A percentile compares a stretch with the other conserved stretches of the same genome.
Conservation (phyloP, 2,888 invertebrate genomes). For the Thera britannica region DNA sequence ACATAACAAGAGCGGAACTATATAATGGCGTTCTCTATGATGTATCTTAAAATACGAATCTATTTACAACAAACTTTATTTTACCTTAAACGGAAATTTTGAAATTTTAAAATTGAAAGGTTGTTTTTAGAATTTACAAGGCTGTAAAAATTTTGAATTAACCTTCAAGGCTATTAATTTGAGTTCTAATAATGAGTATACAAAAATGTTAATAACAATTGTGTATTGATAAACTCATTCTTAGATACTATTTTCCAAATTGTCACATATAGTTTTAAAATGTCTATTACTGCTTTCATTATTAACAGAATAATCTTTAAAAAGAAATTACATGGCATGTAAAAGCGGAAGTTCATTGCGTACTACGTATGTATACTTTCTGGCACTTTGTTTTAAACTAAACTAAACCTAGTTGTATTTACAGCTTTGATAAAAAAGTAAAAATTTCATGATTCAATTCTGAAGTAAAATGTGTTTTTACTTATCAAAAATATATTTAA, state of each 20-base stretch:
- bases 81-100: conserved; percentile 30
- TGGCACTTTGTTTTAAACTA: conserved; percentile 77
- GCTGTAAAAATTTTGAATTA: not conserved
- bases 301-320: not conserved
- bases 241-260: not conserved
- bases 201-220: no score
- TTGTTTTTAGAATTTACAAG: conserved; percentile 27
- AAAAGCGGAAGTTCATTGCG: conserved; percentile 17
- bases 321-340: conserved; percentile 8
- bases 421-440: conserved; percentile 52
- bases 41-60: conserved; percentile 33
- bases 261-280: not conserved
- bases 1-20: conserved; percentile 44
- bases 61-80: conserved; percentile 38
- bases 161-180: not conserved
- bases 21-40: conserved; percentile 45
- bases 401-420: conserved; percentile 53
- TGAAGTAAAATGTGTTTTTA: not conserved
- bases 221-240: no score
- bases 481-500: not conserved
- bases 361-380: conserved; percentile 48
- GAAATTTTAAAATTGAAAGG: conserved; percentile 20
- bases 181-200: no score
- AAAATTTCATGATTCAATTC: not conserved
- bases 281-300: no score